Evolutionary conservation across 2,888 invertebrate species (phyloP).

Genomic region (Deilephila elpenor): DNA sequence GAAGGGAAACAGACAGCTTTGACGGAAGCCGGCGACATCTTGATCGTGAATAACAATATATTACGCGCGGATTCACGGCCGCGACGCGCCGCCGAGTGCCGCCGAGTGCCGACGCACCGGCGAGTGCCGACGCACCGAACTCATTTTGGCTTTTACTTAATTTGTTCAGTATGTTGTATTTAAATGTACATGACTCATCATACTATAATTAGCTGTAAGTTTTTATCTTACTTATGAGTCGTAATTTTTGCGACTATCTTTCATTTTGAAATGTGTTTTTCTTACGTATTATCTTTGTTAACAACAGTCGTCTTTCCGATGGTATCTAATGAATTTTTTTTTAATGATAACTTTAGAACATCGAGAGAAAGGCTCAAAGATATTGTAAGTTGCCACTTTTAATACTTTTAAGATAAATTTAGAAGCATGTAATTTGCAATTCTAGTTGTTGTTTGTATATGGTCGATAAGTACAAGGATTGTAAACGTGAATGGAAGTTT

Average conservation of each 20-base stretch:
- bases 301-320: not conserved
- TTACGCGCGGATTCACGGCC: constrained; percentile 69
- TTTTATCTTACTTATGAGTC: not conserved
- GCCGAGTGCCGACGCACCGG: constrained; percentile 49
- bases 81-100: constrained; percentile 48
- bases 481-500: constrained; percentile 1
- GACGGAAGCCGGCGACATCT: constrained; percentile 73
- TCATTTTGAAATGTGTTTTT: not conserved
- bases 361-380: no score
- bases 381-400: not conserved
- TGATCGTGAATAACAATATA: constrained; percentile 70
- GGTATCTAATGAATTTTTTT: not conserved
- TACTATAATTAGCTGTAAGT: not conserved
- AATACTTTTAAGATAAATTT: not conserved
- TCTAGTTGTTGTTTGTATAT: not conserved
- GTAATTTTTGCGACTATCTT: not conserved
- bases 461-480: not conserved
- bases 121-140: not conserved
- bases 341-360: no score
- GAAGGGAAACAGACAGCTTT: constrained; percentile 67
- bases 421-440: not conserved
- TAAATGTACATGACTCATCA: constrained; percentile 1
- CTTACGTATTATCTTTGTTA: not conserved
- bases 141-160: constrained; percentile 38
- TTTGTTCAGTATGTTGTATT: constrained; percentile 9